Conservation (phyloP, 2,797 vertebrate genomes). For the Brachymystax lenok region DNA sequence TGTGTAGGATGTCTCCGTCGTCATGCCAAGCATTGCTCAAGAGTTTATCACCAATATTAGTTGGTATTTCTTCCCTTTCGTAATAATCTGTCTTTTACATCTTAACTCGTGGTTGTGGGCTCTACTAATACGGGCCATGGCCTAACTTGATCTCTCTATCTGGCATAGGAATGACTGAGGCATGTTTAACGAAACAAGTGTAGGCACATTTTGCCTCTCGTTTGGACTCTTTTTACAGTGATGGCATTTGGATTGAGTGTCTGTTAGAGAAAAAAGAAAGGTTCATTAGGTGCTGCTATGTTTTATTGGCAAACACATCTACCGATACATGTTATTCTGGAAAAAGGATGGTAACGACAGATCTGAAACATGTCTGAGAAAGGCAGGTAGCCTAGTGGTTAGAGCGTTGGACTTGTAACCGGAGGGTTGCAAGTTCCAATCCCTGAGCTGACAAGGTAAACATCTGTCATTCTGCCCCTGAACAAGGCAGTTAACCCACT, state of each 20-base stretch:
- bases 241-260: constrained; percentile 5
- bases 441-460: too few relatives aligned
- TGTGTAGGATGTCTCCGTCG: constrained; percentile 17
- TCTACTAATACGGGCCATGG: constrained; percentile 15
- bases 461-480: too few relatives aligned
- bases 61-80: background rate
- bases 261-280: background rate
- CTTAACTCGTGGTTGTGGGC: background rate
- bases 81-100: background rate
- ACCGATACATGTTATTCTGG: constrained; percentile 10
- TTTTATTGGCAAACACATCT: constrained; percentile 18
- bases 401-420: too few relatives aligned
- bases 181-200: constrained; percentile 13
- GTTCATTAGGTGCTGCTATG: constrained; percentile 2
- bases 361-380: background rate
- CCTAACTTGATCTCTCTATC: constrained; percentile 32
- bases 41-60: background rate
- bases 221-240: constrained; percentile 4
- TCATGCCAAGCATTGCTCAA: constrained; percentile 33
- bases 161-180: constrained; percentile 23
- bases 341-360: background rate
- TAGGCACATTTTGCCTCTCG: constrained; percentile 15
- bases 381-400: too few relatives aligned
- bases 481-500: too few relatives aligned
- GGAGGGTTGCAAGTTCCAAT: too few relatives aligned